A percentile compares a stretch with the other conserved stretches of the same genome.
phyloP scores from a whole-genome alignment of 2,113 vertebrate genomes.

The cattle (Bos taurus) region DNA sequence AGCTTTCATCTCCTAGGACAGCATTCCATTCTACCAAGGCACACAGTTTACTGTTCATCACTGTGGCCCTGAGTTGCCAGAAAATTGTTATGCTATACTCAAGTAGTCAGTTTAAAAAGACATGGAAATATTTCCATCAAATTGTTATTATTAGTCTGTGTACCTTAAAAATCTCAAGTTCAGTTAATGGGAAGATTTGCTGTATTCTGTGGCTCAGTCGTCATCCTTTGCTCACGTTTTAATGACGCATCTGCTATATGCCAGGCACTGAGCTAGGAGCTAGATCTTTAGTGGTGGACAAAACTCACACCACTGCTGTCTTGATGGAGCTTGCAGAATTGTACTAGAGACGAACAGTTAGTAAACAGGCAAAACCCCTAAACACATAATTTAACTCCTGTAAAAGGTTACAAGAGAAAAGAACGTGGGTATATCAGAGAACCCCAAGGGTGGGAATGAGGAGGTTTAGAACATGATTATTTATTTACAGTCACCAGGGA shows the following conservation, averaged over 20 bases:
- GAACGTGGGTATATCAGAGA: background rate
- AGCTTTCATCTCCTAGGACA: background rate
- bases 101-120: background rate
- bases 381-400: background rate
- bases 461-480: background rate
- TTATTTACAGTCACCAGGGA: background rate
- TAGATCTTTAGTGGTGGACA: background rate
- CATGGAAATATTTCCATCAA: background rate
- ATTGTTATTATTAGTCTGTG: background rate
- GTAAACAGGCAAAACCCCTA: background rate
- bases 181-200: background rate
- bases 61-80: background rate
- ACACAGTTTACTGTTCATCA: background rate
- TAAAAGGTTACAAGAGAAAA: background rate
- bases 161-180: conserved; percentile 3
- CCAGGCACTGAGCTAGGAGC: background rate
- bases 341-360: background rate
- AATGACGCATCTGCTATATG: background rate
- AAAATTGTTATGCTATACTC: background rate
- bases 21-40: background rate
- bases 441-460: background rate
- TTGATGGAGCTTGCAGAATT: background rate
- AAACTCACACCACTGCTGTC: background rate
- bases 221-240: background rate
- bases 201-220: background rate